These are phyloP conservation scores for Eurystomus gularis DNA, from an alignment of 2,113 vertebrate genomes.

Conservation along the genomic window DNA sequence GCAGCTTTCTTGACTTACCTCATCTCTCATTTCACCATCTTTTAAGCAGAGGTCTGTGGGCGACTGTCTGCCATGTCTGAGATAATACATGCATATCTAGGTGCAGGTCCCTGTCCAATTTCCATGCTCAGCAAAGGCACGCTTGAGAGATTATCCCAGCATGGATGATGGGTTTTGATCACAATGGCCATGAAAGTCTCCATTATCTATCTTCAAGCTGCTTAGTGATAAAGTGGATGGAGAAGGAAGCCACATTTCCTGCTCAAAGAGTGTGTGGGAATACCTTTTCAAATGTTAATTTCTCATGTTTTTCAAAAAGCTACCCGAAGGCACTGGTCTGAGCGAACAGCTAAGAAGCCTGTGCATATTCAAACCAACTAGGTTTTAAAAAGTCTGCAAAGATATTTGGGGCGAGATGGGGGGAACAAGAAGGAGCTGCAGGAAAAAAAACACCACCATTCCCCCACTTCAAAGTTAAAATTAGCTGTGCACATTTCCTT, in stretches of 20 bases:
- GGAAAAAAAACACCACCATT: neutral
- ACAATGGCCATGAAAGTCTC: constrained; percentile 32
- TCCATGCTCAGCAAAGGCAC: neutral
- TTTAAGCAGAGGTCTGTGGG: neutral
- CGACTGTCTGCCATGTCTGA: neutral
- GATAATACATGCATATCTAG: neutral
- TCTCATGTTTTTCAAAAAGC: constrained; percentile 62
- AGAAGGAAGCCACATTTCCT: constrained; percentile 64
- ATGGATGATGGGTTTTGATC: neutral
- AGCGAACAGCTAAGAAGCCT: neutral
- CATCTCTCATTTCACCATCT: neutral
- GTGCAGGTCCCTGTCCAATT: neutral
- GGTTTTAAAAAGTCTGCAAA: neutral
- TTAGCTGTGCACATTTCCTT: neutral
- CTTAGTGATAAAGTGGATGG: constrained; percentile 42
- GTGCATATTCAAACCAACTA: neutral
- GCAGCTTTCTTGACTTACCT: neutral
- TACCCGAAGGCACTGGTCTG: constrained; percentile 45
- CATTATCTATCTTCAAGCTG: constrained; percentile 49
- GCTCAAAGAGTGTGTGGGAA: constrained; percentile 56
- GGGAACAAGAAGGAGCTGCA: neutral
- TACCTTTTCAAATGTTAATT: constrained; percentile 71
- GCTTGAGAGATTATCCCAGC: constrained; percentile 12
- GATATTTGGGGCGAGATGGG: neutral
- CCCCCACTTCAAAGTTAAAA: constrained; percentile 43